phyloP scores from a whole-genome alignment of 2,888 invertebrate genomes.

The Phragmatobia fuliginosa region DNA sequence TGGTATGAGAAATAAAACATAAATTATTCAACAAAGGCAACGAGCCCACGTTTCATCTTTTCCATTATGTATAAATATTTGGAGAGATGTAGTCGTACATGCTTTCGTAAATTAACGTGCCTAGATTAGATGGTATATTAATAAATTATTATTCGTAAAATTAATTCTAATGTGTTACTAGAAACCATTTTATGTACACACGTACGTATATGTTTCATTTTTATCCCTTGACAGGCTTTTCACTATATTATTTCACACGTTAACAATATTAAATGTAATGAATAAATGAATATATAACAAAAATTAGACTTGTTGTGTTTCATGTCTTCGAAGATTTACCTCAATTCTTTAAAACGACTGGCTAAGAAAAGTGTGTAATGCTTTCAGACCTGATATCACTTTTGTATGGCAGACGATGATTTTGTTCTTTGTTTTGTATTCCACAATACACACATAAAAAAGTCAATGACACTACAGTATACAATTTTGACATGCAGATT shows the following conservation, averaged over 20 bases:
- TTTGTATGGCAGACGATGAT: too few species aligned
- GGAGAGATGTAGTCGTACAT: conserved; percentile 64
- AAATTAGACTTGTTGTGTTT: background rate
- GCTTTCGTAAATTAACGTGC: conserved; percentile 67
- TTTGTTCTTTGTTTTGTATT: too few species aligned
- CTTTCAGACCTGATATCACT: too few species aligned
- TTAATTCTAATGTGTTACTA: conserved; percentile 40
- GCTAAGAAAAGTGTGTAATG: background rate
- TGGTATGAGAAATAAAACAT: conserved; percentile 73
- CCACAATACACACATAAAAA: too few species aligned
- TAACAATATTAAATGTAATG: conserved; percentile 6
- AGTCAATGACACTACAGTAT: too few species aligned
- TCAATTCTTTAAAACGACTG: too few species aligned
- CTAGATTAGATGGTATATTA: conserved; percentile 53
- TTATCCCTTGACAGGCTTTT: conserved; percentile 10
- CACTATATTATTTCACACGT: conserved; percentile 9
- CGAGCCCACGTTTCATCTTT: conserved; percentile 76
- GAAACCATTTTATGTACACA: conserved; percentile 26
- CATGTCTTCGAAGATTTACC: background rate
- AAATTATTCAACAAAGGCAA: conserved; percentile 80
- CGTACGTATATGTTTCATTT: conserved; percentile 40
- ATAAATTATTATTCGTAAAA: conserved; percentile 47
- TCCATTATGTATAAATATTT: conserved; percentile 74
- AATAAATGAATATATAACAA: background rate
- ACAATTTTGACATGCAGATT: too few species aligned